Conservation (phyloP, 2,113 vertebrate genomes). For the Pavo muticus region DNA sequence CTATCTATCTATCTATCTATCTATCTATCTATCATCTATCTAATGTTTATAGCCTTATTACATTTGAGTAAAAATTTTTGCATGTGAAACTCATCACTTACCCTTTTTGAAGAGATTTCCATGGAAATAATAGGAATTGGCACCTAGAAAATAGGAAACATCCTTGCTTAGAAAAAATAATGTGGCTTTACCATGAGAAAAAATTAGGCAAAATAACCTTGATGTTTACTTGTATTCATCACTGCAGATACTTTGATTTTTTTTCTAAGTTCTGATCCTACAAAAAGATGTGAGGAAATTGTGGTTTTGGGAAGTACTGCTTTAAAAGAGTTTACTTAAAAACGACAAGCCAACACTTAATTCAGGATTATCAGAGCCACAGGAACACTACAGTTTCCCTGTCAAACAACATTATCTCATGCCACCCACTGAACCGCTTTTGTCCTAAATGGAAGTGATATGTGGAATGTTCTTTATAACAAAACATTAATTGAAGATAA, state of each 20-base stretch:
- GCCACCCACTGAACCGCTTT: constrained; percentile 16
- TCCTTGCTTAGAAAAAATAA: background rate
- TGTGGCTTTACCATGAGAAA: background rate
- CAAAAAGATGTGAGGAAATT: background rate
- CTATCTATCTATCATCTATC: background rate
- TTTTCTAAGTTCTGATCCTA: background rate
- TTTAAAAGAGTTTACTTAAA: constrained; percentile 24
- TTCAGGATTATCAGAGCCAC: constrained; percentile 30
- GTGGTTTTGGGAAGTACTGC: background rate
- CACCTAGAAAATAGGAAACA: constrained; percentile 77
- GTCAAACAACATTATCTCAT: constrained; percentile 46
- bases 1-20: background rate
- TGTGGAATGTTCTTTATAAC: constrained; percentile 42
- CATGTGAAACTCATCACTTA: constrained; percentile 72
- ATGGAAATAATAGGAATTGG: constrained; percentile 89
- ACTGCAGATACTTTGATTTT: background rate
- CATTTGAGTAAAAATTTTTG: background rate
- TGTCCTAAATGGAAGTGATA: constrained; percentile 40
- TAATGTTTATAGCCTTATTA: background rate
- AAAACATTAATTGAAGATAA: constrained; percentile 52
- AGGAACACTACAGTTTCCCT: constrained; percentile 17
- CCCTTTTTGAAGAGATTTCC: constrained; percentile 94
- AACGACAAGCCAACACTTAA: constrained; percentile 12
- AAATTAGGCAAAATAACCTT: background rate
- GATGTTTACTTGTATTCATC: background rate